Conservation (phyloP, 2,888 invertebrate species). For the Drosophila suboccidentalis region DNA sequence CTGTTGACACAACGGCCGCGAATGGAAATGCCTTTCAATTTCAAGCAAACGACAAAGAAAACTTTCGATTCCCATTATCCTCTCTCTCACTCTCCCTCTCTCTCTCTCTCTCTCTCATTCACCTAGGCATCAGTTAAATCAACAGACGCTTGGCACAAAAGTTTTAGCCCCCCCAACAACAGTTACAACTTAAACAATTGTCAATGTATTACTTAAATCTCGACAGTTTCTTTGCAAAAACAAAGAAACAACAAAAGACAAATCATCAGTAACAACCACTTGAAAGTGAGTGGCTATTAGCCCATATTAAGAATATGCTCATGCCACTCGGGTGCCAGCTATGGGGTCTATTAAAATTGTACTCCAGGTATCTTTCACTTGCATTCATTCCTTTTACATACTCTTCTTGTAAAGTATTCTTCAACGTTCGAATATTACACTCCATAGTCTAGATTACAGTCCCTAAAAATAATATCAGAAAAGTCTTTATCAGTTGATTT, state of each 20-base stretch:
- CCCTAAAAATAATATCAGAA: neutral
- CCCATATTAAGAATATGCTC: slow-evolving; percentile 13
- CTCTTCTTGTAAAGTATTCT: neutral
- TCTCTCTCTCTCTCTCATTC: neutral
- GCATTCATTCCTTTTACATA: neutral
- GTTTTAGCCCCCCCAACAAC: slow-evolving; percentile 43
- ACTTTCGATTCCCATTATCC: slow-evolving; percentile 18
- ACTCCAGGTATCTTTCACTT: too few relatives aligned
- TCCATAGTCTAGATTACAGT: too few relatives aligned
- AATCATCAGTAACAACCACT: slow-evolving; percentile 38
- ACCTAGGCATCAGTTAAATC: slow-evolving; percentile 23
- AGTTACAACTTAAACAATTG: slow-evolving; percentile 55
- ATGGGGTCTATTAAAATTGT: neutral
- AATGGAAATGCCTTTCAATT: slow-evolving; percentile 34
- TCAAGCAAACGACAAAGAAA: slow-evolving; percentile 10
- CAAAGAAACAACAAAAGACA: slow-evolving; percentile 34
- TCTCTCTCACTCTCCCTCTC: neutral
- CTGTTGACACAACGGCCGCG: slow-evolving; percentile 21
- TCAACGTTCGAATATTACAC: too few relatives aligned
- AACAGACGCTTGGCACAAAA: slow-evolving; percentile 52
- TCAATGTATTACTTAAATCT: slow-evolving; percentile 72
- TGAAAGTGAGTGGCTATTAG: slow-evolving; percentile 49
- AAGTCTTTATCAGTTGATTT: neutral
- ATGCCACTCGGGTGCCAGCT: neutral
- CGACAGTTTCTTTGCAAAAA: slow-evolving; percentile 29